Base-by-base conservation (phyloP, 2,797 vertebrate species). In the Peromyscus aztecus region DNA sequence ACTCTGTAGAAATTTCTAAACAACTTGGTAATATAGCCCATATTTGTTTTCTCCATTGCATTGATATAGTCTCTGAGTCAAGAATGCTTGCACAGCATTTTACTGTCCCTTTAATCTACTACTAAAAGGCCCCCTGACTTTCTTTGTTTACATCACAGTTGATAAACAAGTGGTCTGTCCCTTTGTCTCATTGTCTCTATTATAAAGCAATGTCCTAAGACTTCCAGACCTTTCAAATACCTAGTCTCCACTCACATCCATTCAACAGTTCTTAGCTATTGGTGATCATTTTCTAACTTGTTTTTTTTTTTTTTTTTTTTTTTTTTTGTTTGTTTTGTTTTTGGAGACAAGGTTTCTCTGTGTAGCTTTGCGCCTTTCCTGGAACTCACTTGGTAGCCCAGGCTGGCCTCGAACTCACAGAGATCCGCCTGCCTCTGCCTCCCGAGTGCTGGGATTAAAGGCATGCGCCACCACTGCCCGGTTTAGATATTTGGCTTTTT, bases 71-170 rank as follows among this genome's bases (percentile, higher is more conserved):
- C 43, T 67, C 65, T 49, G 40, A 85, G 59, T 65, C 4, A 29
- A 46, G 82, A 65, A 63, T 40, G 21, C 16, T 46, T 34, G 40
- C 82, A 23, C 29, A 46, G 14, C 4, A 21, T 49, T 85, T n/a
- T 34, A 46, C 19, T 83, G 71, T 94, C 67, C 88, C 61, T 57
- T 34, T 63, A 49, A n/a, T 78, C 34, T 63, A 31, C 46, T 46
- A 94, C 82, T 92, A 23, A 57, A 55, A 23, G 59, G 16, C 4
- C 43, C n/a, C 34, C 27, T n/a, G n/a, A n/a, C 65, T n/a, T 19
- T 63, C 46, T 89, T 78, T 89, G 59, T 67, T 87, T 96, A 78
- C 19, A 71, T 77, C 37, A 49, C 27, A 87, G 31, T 43, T 77
- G 89, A 67, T 31, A 67, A 80, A 29, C 27, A 34, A 85, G 37